Conservation (phyloP, 1,140 invertebrate species). For the Scaptomyza pallida region DNA sequence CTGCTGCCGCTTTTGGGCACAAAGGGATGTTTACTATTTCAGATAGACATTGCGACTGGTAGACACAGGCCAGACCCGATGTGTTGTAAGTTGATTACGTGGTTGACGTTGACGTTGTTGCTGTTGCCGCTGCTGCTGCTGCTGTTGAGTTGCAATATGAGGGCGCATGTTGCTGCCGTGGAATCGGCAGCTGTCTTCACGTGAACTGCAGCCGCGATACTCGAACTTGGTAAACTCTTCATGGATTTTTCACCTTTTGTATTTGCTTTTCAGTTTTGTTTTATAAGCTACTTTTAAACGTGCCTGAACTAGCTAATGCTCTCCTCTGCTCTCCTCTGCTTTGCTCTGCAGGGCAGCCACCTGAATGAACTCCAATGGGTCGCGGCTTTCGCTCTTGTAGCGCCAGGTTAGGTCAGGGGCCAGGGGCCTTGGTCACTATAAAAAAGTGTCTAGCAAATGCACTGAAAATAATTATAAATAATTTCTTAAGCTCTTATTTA, state of each 20-base stretch:
- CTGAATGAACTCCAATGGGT: constrained; percentile 36
- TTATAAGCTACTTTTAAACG: constrained; percentile 41
- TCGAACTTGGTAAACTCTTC: constrained; percentile 36
- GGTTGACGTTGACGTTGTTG: constrained; percentile 71
- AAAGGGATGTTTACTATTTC: constrained; percentile 65
- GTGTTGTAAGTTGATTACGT: constrained; percentile 78
- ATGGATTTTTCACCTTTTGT: constrained; percentile 53
- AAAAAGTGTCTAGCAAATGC: background rate
- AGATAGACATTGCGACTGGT: constrained; percentile 8
- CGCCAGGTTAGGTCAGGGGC: constrained; percentile 37
- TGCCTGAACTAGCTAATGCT: constrained; percentile 65
- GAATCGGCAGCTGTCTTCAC: constrained; percentile 75
- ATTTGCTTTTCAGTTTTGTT: constrained; percentile 15
- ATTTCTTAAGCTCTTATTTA: background rate
- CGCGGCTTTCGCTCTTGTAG: constrained; percentile 51
- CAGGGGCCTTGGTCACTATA: constrained; percentile 38
- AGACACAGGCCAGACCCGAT: constrained; percentile 26
- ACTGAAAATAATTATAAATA: background rate
- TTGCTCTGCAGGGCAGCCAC: constrained; percentile 30
- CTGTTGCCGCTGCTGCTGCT: constrained; percentile 10
- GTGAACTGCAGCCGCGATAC: constrained; percentile 61
- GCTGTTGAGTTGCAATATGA: constrained; percentile 69
- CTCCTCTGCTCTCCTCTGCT: too few relatives aligned
- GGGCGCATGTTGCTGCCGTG: constrained; percentile 70
- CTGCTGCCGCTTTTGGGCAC: constrained; percentile 7